These are phyloP conservation scores for Neolamprologus modestus DNA, from an alignment of 2,113 vertebrate genomes.

Conservation along the genomic window DNA sequence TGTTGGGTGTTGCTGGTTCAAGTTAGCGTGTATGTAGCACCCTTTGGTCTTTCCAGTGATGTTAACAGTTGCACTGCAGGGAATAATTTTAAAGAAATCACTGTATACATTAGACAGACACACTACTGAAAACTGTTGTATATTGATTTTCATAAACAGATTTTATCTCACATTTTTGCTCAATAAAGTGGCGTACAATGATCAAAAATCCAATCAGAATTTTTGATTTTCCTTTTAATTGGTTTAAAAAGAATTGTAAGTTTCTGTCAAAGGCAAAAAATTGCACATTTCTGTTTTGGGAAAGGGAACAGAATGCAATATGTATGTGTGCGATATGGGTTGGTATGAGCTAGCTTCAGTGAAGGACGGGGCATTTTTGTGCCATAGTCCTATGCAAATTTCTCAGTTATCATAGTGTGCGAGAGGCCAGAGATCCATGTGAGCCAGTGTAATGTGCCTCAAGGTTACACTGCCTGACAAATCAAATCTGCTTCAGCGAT, in stretches of 20 bases:
- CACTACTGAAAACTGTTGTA: constrained; percentile 7
- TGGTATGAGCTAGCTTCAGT: neutral
- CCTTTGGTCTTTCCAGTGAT: neutral
- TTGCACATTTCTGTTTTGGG: neutral
- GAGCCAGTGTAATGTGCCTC: constrained; percentile 25
- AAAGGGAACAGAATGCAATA: neutral
- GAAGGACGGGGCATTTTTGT: constrained; percentile 1
- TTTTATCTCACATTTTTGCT: constrained; percentile 12
- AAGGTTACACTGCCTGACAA: constrained; percentile 63
- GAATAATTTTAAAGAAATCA: neutral
- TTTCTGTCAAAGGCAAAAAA: neutral
- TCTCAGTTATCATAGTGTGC: constrained; percentile 10
- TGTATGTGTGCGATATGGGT: neutral
- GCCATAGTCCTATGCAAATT: constrained; percentile 4
- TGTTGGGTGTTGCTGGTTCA: neutral
- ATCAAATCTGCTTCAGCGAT: constrained; percentile 54
- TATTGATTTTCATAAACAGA: constrained; percentile 35
- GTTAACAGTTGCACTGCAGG: neutral
- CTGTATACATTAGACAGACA: neutral
- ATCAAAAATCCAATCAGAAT: neutral
- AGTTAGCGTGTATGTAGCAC: neutral
- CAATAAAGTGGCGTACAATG: constrained; percentile 33
- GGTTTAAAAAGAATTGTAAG: neutral
- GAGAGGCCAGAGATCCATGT: constrained; percentile 28
- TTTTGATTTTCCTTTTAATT: neutral